Evolutionary conservation across 92 coral and sea anemone species (phyloP).

Genomic region (Porites evermanni): DNA sequence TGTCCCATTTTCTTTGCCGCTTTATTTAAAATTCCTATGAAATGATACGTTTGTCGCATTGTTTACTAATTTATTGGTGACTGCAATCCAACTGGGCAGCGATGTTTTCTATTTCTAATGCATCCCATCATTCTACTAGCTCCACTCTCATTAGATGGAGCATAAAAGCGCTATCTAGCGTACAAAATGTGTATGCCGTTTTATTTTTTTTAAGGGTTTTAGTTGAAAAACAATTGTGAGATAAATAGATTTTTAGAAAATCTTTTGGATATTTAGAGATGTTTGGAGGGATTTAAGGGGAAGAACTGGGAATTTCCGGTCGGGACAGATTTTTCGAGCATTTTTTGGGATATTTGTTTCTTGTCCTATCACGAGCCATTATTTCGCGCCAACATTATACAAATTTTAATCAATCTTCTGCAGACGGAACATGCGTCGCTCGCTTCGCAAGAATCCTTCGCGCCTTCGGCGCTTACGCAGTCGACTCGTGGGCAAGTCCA

Average conservation of each 20-base stretch:
- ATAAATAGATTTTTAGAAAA: background rate
- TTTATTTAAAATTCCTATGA: constrained; percentile 2
- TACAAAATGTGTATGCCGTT: background rate
- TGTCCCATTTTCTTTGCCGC: background rate
- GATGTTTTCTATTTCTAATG: constrained; percentile 8
- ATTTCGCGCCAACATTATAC: too few relatives aligned
- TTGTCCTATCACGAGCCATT: background rate
- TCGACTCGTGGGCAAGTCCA: too few relatives aligned
- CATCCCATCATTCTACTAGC: background rate
- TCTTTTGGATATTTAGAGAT: background rate
- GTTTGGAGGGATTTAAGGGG: background rate
- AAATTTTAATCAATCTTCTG: too few relatives aligned
- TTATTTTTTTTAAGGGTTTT: background rate
- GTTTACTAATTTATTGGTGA: constrained; percentile 13
- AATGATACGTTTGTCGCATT: background rate
- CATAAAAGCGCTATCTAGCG: too few relatives aligned
- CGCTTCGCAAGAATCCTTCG: too few relatives aligned
- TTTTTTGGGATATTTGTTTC: constrained; percentile 1
- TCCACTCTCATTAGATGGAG: too few relatives aligned
- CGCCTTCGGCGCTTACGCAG: too few relatives aligned
- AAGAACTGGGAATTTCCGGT: background rate
- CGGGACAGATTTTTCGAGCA: constrained; percentile 2
- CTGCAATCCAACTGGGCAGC: constrained; percentile 17
- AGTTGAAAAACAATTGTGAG: background rate
- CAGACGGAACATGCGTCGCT: too few relatives aligned